A percentile compares a stretch with the other conserved stretches of the same genome.
These are phyloP conservation scores for Erythrocercus mccallii DNA, from an alignment of 2,113 vertebrate genomes.

Conservation along the genomic window DNA sequence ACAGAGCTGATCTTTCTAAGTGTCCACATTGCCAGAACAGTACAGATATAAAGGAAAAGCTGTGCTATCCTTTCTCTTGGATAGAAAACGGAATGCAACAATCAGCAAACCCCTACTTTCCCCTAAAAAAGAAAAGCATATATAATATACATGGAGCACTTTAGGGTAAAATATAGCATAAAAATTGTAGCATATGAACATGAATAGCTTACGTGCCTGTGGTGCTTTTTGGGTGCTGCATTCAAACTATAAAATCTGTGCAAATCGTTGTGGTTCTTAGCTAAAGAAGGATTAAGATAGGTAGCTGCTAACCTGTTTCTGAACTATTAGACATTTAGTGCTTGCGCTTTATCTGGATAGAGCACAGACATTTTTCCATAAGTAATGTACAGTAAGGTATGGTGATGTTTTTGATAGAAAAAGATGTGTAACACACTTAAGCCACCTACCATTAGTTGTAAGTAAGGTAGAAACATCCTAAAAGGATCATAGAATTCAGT, in stretches of 20 bases:
- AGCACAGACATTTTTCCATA: background rate
- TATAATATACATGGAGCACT: background rate
- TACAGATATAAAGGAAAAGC: background rate
- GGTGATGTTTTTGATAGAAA: background rate
- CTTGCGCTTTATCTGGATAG: background rate
- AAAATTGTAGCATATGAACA: background rate
- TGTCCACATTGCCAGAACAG: background rate
- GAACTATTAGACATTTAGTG: background rate
- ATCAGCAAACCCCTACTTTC: background rate
- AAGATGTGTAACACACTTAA: background rate
- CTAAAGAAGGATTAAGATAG: constrained; percentile 11
- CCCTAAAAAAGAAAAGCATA: background rate
- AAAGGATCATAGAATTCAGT: background rate
- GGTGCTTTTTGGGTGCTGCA: background rate
- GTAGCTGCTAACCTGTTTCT: constrained; percentile 5
- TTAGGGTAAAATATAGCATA: background rate
- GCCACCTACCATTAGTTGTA: background rate
- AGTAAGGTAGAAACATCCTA: background rate
- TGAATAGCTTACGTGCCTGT: background rate
- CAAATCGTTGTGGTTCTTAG: background rate
- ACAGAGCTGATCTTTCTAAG: background rate
- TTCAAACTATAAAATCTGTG: background rate
- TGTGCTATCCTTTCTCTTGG: background rate
- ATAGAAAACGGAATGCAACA: background rate
- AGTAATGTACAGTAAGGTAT: background rate